Evolutionary conservation across 2,888 invertebrate species (phyloP).

Genomic region (Byasa hedistus): DNA sequence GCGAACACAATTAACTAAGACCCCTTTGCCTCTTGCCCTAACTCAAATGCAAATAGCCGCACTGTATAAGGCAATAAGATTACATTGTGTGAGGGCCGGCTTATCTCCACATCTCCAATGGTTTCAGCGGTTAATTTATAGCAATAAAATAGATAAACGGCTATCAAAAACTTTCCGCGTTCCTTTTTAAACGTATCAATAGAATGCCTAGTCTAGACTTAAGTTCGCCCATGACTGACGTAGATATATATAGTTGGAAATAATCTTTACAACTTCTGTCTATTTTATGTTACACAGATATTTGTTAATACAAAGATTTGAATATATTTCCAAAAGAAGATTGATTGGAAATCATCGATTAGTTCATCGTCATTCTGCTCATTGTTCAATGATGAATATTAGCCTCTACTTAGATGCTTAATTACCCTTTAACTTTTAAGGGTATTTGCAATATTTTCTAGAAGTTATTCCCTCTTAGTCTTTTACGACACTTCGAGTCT

Average conservation of each 20-base stretch:
- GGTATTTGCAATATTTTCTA: no score
- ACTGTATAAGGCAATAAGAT: conserved; percentile 76
- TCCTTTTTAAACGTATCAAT: conserved; percentile 47
- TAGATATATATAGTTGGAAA: conserved; percentile 41
- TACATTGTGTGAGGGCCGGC: conserved; percentile 70
- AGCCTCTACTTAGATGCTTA: no score
- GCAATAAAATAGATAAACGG: conserved; percentile 76
- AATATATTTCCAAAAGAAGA: no score
- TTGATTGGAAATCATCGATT: no score
- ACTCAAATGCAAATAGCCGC: conserved; percentile 74
- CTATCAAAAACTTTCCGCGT: conserved; percentile 68
- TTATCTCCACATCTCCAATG: conserved; percentile 72
- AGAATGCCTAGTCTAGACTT: conserved; percentile 38
- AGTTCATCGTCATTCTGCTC: no score
- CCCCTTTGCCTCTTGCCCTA: conserved; percentile 52
- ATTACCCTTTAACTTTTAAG: no score
- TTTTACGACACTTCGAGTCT: no score
- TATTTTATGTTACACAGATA: not conserved
- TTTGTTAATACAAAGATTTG: no score
- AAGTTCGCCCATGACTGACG: conserved; percentile 56
- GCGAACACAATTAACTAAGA: conserved; percentile 65
- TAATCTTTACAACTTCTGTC: not conserved
- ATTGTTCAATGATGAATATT: no score
- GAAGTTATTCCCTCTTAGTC: no score
- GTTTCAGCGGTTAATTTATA: conserved; percentile 74